These are phyloP conservation scores for Sebastes hubbsi DNA, from an alignment of 2,797 vertebrate species.

Conservation along the genomic window DNA sequence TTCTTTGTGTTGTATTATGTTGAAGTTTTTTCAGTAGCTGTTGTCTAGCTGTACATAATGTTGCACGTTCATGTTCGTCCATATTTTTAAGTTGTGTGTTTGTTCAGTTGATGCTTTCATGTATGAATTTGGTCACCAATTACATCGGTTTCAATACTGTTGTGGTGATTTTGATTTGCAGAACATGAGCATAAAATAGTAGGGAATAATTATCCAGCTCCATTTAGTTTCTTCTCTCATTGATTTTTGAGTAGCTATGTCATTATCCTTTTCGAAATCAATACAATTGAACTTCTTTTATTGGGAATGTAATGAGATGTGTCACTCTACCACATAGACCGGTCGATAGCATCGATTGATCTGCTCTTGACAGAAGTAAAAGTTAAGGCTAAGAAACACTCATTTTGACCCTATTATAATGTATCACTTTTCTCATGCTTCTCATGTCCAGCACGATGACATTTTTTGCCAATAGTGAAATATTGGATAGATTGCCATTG, in stretches of 20 bases:
- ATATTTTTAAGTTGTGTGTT: not conserved
- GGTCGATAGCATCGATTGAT: slow-evolving; percentile 15
- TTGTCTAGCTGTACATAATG: slow-evolving; percentile 7
- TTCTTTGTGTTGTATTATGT: slow-evolving; percentile 24
- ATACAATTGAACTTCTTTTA: slow-evolving; percentile 12
- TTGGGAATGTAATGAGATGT: not conserved
- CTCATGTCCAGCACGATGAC: too few species aligned
- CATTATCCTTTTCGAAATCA: slow-evolving; percentile 26
- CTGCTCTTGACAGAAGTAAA: not conserved
- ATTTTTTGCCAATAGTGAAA: not conserved
- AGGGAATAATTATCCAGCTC: not conserved
- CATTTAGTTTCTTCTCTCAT: slow-evolving; percentile 1
- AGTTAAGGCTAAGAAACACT: slow-evolving; percentile 9
- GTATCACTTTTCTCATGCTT: not conserved
- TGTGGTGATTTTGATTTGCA: not conserved
- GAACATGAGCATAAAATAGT: not conserved
- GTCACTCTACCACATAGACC: not conserved
- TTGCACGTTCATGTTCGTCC: not conserved
- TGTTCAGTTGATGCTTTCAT: not conserved
- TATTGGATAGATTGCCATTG: not conserved
- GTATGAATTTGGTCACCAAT: not conserved
- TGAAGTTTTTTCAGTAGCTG: not conserved
- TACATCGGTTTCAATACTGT: not conserved
- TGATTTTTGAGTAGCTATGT: slow-evolving; percentile 30
- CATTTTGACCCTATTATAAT: not conserved